Evolutionary conservation across 2,888 invertebrate species (phyloP).

Genomic region (Dolichopus griseipennis): DNA sequence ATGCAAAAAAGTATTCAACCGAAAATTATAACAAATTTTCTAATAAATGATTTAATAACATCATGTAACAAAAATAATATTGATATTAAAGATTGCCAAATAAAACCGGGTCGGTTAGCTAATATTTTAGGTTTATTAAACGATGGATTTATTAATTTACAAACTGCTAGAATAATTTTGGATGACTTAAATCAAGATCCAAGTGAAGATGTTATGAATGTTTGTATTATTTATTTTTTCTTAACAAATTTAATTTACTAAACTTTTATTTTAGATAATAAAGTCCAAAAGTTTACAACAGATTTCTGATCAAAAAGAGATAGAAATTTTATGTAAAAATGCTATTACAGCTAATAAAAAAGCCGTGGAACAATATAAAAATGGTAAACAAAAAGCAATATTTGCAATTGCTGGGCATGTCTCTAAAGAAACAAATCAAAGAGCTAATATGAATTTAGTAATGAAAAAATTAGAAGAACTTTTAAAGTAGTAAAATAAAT

Average conservation of each 20-base stretch:
- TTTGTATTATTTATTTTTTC: constrained; percentile 23
- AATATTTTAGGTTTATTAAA: constrained; percentile 57
- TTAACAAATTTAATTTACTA: constrained; percentile 26
- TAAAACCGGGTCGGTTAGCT: constrained; percentile 49
- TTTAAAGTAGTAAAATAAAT: constrained; percentile 39
- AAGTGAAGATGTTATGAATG: constrained; percentile 36
- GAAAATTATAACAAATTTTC: constrained; percentile 56
- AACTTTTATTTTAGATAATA: constrained; percentile 47
- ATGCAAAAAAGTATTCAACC: constrained; percentile 45
- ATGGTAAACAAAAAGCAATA: constrained; percentile 61
- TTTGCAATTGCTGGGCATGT: constrained; percentile 56
- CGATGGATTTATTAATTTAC: constrained; percentile 52
- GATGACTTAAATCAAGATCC: constrained; percentile 44
- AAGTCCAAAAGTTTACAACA: constrained; percentile 55
- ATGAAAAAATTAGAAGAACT: constrained; percentile 53
- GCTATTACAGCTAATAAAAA: constrained; percentile 58
- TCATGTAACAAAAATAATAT: constrained; percentile 57
- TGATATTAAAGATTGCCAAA: constrained; percentile 48
- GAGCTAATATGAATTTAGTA: constrained; percentile 59
- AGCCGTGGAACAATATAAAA: constrained; percentile 55
- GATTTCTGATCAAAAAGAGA: constrained; percentile 52
- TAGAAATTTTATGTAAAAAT: constrained; percentile 52
- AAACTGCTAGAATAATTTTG: constrained; percentile 48
- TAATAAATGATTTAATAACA: constrained; percentile 60
- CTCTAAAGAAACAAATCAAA: constrained; percentile 50